phyloP scores from a whole-genome alignment of 2,888 invertebrate species.

The Neuroscelio doddi region DNA sequence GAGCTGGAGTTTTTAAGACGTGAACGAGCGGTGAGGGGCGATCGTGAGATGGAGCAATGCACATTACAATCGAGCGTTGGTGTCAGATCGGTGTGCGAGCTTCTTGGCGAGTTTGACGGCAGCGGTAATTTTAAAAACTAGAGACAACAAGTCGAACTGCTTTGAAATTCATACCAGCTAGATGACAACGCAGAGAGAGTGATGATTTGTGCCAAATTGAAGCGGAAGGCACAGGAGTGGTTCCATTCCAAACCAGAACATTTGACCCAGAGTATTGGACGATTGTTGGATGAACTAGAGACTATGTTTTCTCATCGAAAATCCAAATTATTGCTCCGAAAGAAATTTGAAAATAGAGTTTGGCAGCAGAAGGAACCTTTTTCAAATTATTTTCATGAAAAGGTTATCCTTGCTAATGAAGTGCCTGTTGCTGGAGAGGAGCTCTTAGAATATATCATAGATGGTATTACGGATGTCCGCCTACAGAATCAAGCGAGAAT shows the following conservation, averaged over 20 bases:
- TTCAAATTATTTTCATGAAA: constrained; percentile 36
- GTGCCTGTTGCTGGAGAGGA: constrained; percentile 33
- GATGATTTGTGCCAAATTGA: constrained; percentile 25
- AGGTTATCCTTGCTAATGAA: constrained; percentile 34
- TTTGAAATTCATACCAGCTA: constrained; percentile 16
- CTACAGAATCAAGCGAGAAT: constrained; percentile 36
- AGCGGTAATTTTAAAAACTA: constrained; percentile 19
- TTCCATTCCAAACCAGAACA: constrained; percentile 39
- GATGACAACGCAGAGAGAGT: constrained; percentile 19
- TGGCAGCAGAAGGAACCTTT: constrained; percentile 34
- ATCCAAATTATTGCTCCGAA: constrained; percentile 11
- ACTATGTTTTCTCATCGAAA: constrained; percentile 27
- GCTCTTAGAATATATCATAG: constrained; percentile 37
- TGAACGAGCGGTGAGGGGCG: too few species aligned
- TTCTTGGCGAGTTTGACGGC: background rate
- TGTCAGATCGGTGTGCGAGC: too few species aligned
- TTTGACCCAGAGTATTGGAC: constrained; percentile 11
- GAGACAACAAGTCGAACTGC: constrained; percentile 18
- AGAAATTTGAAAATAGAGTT: constrained; percentile 24
- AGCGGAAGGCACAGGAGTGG: constrained; percentile 35
- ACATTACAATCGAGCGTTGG: too few species aligned
- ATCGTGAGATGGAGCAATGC: too few species aligned
- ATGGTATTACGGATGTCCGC: constrained; percentile 33
- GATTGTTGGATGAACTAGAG: constrained; percentile 27
- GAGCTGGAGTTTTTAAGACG: too few species aligned